These are phyloP conservation scores for Gymnoscelis rufifasciata DNA, from an alignment of 2,888 invertebrate genomes.

Conservation along the genomic window DNA sequence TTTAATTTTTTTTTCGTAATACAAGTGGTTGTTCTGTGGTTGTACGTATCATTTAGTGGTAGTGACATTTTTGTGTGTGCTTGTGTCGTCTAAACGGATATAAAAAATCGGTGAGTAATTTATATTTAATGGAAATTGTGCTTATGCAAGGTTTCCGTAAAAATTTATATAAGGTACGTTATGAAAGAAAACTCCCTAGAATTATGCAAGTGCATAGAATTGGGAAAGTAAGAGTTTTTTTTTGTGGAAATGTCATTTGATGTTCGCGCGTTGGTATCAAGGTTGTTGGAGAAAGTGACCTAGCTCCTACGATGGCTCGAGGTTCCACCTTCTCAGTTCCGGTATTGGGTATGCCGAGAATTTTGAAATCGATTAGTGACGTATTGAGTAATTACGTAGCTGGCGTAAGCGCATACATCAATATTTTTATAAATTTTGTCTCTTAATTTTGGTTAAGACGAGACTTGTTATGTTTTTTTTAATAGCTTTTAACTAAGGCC, in stretches of 20 bases:
- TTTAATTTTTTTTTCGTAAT: slow-evolving; percentile 10
- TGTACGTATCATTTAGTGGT: slow-evolving; percentile 33
- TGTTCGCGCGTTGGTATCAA: slow-evolving; percentile 72
- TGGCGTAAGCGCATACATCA: no score
- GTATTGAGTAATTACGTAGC: no score
- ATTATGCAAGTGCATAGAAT: slow-evolving; percentile 36
- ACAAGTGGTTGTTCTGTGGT: slow-evolving; percentile 17
- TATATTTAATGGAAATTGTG: slow-evolving; percentile 18
- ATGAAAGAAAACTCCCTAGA: slow-evolving; percentile 28
- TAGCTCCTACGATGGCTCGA: slow-evolving; percentile 44
- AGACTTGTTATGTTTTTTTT: no score
- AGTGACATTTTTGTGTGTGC: slow-evolving; percentile 47
- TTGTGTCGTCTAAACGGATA: slow-evolving; percentile 39
- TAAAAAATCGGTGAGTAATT: slow-evolving; percentile 35
- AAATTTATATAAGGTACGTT: slow-evolving; percentile 38
- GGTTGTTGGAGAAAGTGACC: slow-evolving; percentile 75
- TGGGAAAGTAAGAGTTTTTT: slow-evolving; percentile 68
- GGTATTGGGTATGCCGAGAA: slow-evolving; percentile 20
- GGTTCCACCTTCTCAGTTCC: slow-evolving; percentile 38
- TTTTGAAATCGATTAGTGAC: slow-evolving; percentile 19
- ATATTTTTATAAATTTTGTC: no score
- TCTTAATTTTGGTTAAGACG: no score
- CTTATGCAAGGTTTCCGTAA: slow-evolving; percentile 30
- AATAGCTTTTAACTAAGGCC: no score
- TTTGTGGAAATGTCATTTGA: slow-evolving; percentile 60